These are phyloP conservation scores for Todiramphus saurophagus DNA, from an alignment of 2,113 vertebrate genomes.

Conservation along the genomic window DNA sequence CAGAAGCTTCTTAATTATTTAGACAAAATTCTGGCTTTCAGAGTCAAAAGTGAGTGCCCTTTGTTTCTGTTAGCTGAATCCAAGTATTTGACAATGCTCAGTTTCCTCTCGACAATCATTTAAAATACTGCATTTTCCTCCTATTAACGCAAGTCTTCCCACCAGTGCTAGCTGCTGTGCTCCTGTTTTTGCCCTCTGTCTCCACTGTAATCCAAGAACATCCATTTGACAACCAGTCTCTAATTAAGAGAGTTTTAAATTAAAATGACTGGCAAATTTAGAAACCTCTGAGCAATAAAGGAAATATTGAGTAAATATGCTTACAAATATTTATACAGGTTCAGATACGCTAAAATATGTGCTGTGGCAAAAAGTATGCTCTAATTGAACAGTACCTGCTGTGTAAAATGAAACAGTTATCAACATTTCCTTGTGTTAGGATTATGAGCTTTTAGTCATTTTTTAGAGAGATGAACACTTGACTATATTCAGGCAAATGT, in stretches of 20 bases:
- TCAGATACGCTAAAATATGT: conserved; percentile 38
- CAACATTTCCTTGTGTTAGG: conserved; percentile 1
- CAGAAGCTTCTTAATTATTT: conserved; percentile 40
- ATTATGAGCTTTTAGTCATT: conserved; percentile 2
- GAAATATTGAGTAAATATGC: conserved; percentile 43
- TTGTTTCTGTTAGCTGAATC: conserved; percentile 41
- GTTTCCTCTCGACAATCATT: conserved; percentile 13
- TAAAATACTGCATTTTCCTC: neutral
- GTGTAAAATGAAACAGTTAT: conserved; percentile 53
- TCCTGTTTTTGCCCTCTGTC: neutral
- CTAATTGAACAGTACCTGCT: conserved; percentile 50
- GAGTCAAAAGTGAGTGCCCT: conserved; percentile 8
- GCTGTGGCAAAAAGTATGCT: conserved; percentile 19
- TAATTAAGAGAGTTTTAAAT: conserved; percentile 55
- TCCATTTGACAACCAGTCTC: conserved; percentile 27
- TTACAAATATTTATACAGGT: conserved; percentile 56
- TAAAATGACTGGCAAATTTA: conserved; percentile 30
- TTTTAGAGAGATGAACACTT: neutral
- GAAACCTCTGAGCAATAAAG: conserved; percentile 25
- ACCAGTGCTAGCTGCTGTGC: neutral
- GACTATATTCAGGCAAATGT: conserved; percentile 1
- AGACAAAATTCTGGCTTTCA: conserved; percentile 47
- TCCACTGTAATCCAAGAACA: neutral
- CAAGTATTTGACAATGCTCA: conserved; percentile 6
- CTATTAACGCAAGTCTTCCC: neutral